Base-by-base conservation (phyloP, 2,113 vertebrate genomes). In the Hystrix cristata region DNA sequence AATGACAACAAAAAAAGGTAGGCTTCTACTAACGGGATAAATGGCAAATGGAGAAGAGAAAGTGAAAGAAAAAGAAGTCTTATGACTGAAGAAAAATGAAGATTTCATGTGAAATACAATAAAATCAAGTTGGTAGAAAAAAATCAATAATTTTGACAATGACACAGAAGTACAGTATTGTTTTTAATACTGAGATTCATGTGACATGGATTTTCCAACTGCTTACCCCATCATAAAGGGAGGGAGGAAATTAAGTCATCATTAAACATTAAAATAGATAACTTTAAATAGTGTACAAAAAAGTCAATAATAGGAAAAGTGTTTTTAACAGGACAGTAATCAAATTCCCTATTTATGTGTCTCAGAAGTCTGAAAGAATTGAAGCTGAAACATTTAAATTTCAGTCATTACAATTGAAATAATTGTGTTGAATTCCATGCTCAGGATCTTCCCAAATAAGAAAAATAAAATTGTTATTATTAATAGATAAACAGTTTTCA, bases 401-500 rank as follows among this genome's bases (percentile, higher is more conserved):
- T 71, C 7, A 62, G 16, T 69, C 25, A 76, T 18, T 88, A 5
- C 78, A 95, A 72, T 25, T 34, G 8, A 90, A 87, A n/a, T 60
- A 69, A 76, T 55, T 89, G 55, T 89, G 11, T 67, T 74, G 5
- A 92, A 46, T 65, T 53, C 3, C 25, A 88, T 13, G 51, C 12
- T 89, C 10, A 87, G 34, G 0, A 67, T 81, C 27, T 94, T 16
- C 43, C 25, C 87, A 72, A 90, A 51, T 78, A 71, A 31, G 19
- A 29, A 34, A 48, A 76, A 69, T 80, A 19, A 67, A 18, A 29
- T 80, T 53, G 34, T 3, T 78, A 67, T 93, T 71, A 78, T 65
- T 91, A 62, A 2, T 21, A 94, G 95, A 72, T 67, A 65, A 38
- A 74, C 86, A 62, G 25, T 64, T 38, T 96, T 91, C 6, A 91